These are phyloP conservation scores for Sinosuthora webbiana DNA, from an alignment of 2,113 vertebrate species.

Conservation along the genomic window DNA sequence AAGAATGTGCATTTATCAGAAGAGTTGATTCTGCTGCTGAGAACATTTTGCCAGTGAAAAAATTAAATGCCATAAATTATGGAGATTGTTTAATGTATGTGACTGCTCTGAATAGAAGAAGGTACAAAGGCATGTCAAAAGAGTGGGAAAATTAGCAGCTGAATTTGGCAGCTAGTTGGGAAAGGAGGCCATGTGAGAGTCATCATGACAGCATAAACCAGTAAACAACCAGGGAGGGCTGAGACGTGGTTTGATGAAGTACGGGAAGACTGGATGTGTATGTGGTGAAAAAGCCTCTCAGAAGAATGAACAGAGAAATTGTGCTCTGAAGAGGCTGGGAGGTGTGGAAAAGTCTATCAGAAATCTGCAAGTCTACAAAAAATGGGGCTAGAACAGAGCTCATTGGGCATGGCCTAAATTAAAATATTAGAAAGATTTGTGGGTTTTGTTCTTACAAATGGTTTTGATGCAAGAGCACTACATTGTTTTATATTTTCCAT, in stretches of 20 bases:
- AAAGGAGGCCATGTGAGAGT: neutral
- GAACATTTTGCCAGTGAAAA: neutral
- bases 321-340: neutral
- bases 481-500: neutral
- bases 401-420: accelerated
- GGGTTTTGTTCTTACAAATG: neutral
- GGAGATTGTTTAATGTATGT: neutral
- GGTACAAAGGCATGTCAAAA: constrained; percentile 14
- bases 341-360: neutral
- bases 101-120: neutral
- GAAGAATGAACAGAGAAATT: neutral
- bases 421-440: neutral
- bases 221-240: neutral
- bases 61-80: constrained; percentile 9
- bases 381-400: neutral
- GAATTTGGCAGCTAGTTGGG: neutral
- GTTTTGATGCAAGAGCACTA: neutral
- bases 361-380: neutral
- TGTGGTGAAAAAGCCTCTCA: neutral
- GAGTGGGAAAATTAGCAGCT: neutral
- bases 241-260: neutral
- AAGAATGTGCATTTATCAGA: neutral
- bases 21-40: neutral
- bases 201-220: neutral
- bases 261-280: neutral